Percentiles rank a stretch among this genome's conserved stretches.
Conservation (phyloP, 2,113 vertebrate species). For the Alaudala cheleensis region DNA sequence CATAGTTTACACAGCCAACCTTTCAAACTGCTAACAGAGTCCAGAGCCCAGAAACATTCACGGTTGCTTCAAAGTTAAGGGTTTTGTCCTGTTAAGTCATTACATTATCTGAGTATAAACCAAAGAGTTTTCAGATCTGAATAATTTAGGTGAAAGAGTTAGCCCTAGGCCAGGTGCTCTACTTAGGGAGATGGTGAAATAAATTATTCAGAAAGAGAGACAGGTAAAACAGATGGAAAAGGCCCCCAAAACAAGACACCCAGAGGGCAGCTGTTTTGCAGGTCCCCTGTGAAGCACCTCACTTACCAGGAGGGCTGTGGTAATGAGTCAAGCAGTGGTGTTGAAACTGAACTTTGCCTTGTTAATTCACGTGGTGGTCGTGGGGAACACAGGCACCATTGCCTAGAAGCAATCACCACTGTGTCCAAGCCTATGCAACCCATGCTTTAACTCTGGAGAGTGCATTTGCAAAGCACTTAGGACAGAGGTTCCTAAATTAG, state of each 20-base stretch:
- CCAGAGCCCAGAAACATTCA: constrained; percentile 13
- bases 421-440: background rate
- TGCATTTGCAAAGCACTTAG: background rate
- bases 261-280: constrained; percentile 72
- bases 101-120: constrained; percentile 76
- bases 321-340: constrained; percentile 8
- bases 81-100: constrained; percentile 71
- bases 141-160: constrained; percentile 83
- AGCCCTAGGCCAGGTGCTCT: constrained; percentile 80
- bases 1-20: constrained; percentile 27
- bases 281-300: constrained; percentile 28
- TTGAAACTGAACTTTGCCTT: background rate
- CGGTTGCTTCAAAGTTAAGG: constrained; percentile 47
- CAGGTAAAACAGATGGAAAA: constrained; percentile 88
- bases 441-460: background rate
- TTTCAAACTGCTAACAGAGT: constrained; percentile 38
- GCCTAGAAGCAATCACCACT: background rate
- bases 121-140: constrained; percentile 78
- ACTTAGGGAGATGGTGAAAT: constrained; percentile 84
- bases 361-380: background rate
- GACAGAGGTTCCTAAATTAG: background rate
- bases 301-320: background rate
- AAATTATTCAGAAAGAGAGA: constrained; percentile 85
- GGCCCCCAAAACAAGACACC: constrained; percentile 77
- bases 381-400: background rate